Conservation (phyloP, 2,888 invertebrate genomes). For the Watsonalla cultraria region DNA sequence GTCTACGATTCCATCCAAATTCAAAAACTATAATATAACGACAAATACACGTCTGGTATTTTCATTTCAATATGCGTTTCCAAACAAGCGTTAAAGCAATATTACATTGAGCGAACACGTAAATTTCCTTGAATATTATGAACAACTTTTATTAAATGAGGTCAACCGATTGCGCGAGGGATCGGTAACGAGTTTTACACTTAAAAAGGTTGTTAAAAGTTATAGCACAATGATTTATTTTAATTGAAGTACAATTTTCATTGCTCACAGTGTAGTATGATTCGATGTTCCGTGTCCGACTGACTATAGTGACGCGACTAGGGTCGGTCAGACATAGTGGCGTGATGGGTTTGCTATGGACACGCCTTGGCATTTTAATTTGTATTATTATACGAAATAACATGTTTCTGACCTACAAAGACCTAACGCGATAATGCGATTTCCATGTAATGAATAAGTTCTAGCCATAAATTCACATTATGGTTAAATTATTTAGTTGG, state of each 20-base stretch:
- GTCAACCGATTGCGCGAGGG: slow-evolving; percentile 16
- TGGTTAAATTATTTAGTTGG: too few species aligned
- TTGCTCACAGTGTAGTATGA: not conserved
- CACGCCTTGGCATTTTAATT: slow-evolving; percentile 28
- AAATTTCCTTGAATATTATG: slow-evolving; percentile 28
- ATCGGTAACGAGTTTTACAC: slow-evolving; percentile 11
- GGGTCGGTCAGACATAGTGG: slow-evolving; percentile 28
- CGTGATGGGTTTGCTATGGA: slow-evolving; percentile 39
- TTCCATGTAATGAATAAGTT: not conserved
- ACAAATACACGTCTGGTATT: too few species aligned
- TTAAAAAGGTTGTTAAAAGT: slow-evolving; percentile 17
- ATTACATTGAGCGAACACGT: slow-evolving; percentile 8
- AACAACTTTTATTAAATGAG: slow-evolving; percentile 20
- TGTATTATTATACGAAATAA: not conserved
- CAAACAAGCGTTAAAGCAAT: not conserved
- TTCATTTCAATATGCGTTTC: too few species aligned
- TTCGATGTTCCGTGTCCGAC: slow-evolving; percentile 29
- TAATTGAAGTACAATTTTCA: too few species aligned
- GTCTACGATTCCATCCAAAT: too few species aligned
- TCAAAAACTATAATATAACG: too few species aligned
- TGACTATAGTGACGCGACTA: slow-evolving; percentile 27
- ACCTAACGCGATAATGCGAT: not conserved
- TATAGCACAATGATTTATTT: not conserved
- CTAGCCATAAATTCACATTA: too few species aligned
- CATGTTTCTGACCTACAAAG: not conserved